These are phyloP conservation scores for Gorsachius magnificus DNA, from an alignment of 2,797 vertebrate genomes.

Conservation along the genomic window DNA sequence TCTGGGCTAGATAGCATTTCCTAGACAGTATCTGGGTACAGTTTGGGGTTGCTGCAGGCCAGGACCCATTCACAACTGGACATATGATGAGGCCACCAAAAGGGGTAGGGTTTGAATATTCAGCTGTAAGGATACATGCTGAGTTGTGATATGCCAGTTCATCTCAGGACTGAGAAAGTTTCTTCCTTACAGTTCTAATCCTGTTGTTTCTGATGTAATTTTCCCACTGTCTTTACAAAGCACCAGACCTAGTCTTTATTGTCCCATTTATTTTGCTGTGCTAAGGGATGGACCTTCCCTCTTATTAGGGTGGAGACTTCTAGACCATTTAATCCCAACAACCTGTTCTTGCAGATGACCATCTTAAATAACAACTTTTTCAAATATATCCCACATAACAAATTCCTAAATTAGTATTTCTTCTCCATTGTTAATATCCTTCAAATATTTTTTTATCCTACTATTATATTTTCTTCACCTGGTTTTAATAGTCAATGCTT, in stretches of 20 bases:
- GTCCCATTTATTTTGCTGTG: background rate
- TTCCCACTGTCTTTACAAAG: background rate
- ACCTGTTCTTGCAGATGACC: background rate
- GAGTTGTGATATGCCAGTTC: background rate
- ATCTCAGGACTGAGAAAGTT: background rate
- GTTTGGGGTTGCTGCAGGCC: background rate
- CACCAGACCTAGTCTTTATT: background rate
- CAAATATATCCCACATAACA: background rate
- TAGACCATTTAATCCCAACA: background rate
- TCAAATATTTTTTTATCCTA: background rate
- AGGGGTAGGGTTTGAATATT: background rate
- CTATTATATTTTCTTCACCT: background rate
- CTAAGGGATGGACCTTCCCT: background rate
- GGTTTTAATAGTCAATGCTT: background rate
- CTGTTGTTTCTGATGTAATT: background rate
- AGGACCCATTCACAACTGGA: background rate
- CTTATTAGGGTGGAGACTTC: background rate
- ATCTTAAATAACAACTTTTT: background rate
- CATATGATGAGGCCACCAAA: background rate
- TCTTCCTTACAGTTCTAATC: background rate
- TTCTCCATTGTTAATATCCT: background rate
- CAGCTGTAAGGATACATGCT: background rate
- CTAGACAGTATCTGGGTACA: background rate
- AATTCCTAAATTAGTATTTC: background rate
- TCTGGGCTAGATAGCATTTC: background rate